Conservation (phyloP, 2,797 vertebrate species). For the Pygocentrus nattereri region DNA sequence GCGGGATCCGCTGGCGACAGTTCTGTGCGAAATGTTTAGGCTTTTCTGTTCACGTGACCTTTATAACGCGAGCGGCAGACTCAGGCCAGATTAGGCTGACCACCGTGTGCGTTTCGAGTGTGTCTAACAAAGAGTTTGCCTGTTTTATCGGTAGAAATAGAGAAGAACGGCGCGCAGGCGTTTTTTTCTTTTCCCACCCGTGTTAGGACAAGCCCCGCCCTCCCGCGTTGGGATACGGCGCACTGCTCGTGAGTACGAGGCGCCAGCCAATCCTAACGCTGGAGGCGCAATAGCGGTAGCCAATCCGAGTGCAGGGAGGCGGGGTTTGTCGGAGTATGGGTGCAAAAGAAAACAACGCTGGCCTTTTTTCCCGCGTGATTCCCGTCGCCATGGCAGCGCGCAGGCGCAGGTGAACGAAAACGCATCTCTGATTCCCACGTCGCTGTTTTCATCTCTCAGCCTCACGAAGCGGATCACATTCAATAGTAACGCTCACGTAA, state of each 20-base stretch:
- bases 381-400: slow-evolving; percentile 73
- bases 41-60: slow-evolving; percentile 17
- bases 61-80: no score
- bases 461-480: neutral
- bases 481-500: no score
- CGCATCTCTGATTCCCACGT: slow-evolving; percentile 23
- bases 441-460: neutral
- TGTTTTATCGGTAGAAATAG: neutral
- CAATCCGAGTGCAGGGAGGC: neutral
- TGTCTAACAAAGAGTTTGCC: neutral
- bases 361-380: slow-evolving; percentile 56
- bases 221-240: neutral
- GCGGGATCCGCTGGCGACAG: slow-evolving; percentile 17
- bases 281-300: neutral
- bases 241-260: neutral
- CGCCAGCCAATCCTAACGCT: neutral
- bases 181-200: neutral
- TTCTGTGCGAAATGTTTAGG: neutral
- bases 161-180: neutral
- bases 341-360: slow-evolving; percentile 28
- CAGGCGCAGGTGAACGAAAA: slow-evolving; percentile 42
- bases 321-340: neutral
- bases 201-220: neutral
- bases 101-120: neutral
- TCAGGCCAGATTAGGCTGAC: no score